These are phyloP conservation scores for Lycia hirtaria DNA, from an alignment of 2,888 invertebrate species.

Conservation along the genomic window DNA sequence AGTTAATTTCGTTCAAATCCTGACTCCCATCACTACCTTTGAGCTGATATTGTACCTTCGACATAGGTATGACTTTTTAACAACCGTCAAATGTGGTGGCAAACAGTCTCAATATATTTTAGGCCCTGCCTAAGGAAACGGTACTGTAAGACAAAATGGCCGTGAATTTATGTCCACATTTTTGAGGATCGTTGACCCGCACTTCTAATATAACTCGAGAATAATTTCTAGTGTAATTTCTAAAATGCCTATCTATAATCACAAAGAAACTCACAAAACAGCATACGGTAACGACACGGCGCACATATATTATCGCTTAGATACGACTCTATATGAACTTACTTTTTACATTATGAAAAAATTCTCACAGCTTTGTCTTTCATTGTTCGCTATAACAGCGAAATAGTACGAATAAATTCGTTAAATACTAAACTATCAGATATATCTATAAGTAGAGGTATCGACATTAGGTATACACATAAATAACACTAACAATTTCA, in stretches of 20 bases:
- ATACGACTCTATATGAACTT: slow-evolving; percentile 71
- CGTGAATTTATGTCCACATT: too few species aligned
- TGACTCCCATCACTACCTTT: too few species aligned
- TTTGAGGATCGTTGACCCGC: too few species aligned
- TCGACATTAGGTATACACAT: slow-evolving; percentile 53
- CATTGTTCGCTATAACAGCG: slow-evolving; percentile 81
- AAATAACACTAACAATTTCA: slow-evolving; percentile 54
- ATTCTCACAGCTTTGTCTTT: slow-evolving; percentile 78
- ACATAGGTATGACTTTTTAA: too few species aligned
- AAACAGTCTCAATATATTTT: too few species aligned
- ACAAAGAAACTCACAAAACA: slow-evolving; percentile 61
- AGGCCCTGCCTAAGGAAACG: too few species aligned
- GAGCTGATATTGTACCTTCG: too few species aligned
- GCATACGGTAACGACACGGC: slow-evolving; percentile 48
- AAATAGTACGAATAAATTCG: slow-evolving; percentile 81
- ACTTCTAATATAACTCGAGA: slow-evolving; percentile 12
- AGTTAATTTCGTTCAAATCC: too few species aligned
- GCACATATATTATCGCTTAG: slow-evolving; percentile 64
- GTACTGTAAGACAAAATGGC: too few species aligned
- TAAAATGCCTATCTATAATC: slow-evolving; percentile 56
- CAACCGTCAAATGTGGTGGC: too few species aligned
- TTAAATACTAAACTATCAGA: slow-evolving; percentile 76
- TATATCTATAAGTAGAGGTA: slow-evolving; percentile 68
- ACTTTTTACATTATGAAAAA: slow-evolving; percentile 82
- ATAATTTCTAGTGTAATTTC: slow-evolving; percentile 46